A percentile compares a stretch with the other conserved stretches of the same genome.
Conservation (phyloP, 2,888 invertebrate species). For the Aphidoletes aphidimyza region DNA sequence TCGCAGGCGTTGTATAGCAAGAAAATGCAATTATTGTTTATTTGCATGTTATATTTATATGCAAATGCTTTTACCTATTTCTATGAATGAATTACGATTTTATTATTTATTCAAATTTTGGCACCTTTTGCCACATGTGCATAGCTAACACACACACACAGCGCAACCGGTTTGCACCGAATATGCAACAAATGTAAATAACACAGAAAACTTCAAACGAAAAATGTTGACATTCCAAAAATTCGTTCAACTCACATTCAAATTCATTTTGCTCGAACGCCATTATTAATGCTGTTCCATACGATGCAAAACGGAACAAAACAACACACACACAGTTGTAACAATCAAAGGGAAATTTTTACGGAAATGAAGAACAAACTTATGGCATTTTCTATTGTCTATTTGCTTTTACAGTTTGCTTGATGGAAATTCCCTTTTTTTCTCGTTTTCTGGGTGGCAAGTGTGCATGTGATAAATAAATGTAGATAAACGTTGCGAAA, state of each 20-base stretch:
- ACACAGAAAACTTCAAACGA: not conserved
- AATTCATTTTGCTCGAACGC: not conserved
- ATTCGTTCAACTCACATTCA: not conserved
- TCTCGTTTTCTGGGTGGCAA: not conserved
- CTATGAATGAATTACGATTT: conserved; percentile 51
- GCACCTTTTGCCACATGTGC: not conserved
- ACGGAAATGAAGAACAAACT: conserved; percentile 23
- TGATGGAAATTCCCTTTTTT: conserved; percentile 11
- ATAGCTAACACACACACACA: not conserved
- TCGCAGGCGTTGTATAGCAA: not conserved
- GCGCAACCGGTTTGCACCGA: no score
- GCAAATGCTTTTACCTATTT: conserved; percentile 36
- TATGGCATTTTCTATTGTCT: conserved; percentile 43
- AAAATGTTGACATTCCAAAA: conserved; percentile 28
- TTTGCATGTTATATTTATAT: conserved; percentile 44
- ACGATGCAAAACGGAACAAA: not conserved
- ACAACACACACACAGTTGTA: not conserved
- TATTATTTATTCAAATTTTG: conserved; percentile 24
- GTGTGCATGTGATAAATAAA: not conserved
- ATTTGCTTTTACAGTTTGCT: not conserved
- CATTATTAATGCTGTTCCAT: not conserved
- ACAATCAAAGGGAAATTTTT: conserved; percentile 19
- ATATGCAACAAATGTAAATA: no score
- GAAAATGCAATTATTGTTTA: conserved; percentile 44
- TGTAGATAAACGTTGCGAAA: not conserved